Base-by-base conservation (phyloP, 1,140 invertebrate species). In the Ylistrum balloti region DNA sequence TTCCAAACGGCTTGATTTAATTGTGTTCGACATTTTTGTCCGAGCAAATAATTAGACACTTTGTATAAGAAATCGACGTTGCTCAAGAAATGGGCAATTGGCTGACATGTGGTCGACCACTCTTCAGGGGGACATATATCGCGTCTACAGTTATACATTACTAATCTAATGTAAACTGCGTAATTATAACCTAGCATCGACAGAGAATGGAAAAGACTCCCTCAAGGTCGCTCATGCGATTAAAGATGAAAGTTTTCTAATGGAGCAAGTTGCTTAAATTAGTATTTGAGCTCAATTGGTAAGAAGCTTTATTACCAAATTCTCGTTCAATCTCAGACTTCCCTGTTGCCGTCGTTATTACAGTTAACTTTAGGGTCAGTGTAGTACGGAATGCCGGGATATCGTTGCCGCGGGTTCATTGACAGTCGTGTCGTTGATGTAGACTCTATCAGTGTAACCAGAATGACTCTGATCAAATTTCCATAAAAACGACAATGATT, bases 401-500 rank as follows among this genome's bases (percentile, higher is more conserved):
- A 74, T 28, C 22, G 17, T 74, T 74, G 22, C 22, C 22, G 56
- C 56, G n/a, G 35, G 22, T n/a, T 74, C 56, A 74, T 74, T 74
- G 56, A n/a, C 56, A 74, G 22, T 74, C 2, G 56, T 74, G 17
- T n/a, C 56, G 56, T n/a, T 56, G 45, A 56, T 17, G 17, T 20
- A 11, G 2, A 17, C 7, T 74, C 56, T 74, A 74, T 28, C 56
- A 74, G 22, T 3, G 22, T 28, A 74, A 28, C 56, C 56, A n/a
- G 56, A 74, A 74, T 74, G n/a, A n/a, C 56, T 74, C 28, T 74
- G 56, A 74, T 74, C 56, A 74, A 74, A 74, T 74, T 74, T 74
- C 56, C 56, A 74, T 74, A 74, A 74, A 74, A 74, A 74, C 56
- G 56, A 74, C 56, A n/a, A 74, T 74, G 56, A 74, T 74, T 74